phyloP scores from a whole-genome alignment of 1,140 invertebrate species.

The Galleria mellonella region DNA sequence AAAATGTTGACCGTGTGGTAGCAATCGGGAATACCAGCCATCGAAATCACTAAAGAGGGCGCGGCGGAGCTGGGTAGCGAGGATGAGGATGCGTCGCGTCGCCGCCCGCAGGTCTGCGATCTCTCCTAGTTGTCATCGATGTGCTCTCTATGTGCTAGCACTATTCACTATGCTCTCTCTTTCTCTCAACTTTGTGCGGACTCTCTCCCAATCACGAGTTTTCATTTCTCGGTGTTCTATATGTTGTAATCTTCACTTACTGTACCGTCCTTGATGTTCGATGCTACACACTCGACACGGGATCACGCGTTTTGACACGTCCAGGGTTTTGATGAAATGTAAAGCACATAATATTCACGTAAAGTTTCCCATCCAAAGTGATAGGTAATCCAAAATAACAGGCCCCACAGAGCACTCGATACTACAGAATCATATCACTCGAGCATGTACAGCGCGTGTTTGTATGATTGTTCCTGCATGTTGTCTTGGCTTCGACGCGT shows the following conservation, averaged over 20 bases:
- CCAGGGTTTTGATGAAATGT: constrained; percentile 31
- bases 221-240: constrained; percentile 60
- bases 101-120: constrained; percentile 73
- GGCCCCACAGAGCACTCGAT: constrained; percentile 59
- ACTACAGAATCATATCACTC: constrained; percentile 51
- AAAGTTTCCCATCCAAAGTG: not conserved
- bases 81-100: constrained; percentile 71
- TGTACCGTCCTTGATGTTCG: constrained; percentile 51
- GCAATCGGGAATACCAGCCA: constrained; percentile 75
- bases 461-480: constrained; percentile 66
- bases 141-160: constrained; percentile 69
- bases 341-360: constrained; percentile 8
- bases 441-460: constrained; percentile 58
- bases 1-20: constrained; percentile 64
- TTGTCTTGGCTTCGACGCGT: constrained; percentile 68
- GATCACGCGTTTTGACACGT: constrained; percentile 35
- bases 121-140: constrained; percentile 66
- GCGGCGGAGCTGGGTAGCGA: constrained; percentile 70
- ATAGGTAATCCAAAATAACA: constrained; percentile 25
- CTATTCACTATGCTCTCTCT: constrained; percentile 65
- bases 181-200: constrained; percentile 51
- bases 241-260: constrained; percentile 61
- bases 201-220: constrained; percentile 53
- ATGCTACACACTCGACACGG: constrained; percentile 42
- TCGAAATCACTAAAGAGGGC: constrained; percentile 92